Evolutionary conservation across 2,888 invertebrate genomes (phyloP), one percentile per base, ranked within the genome.

Genomic region (Liopterus haemorrhoidalis): DNA sequence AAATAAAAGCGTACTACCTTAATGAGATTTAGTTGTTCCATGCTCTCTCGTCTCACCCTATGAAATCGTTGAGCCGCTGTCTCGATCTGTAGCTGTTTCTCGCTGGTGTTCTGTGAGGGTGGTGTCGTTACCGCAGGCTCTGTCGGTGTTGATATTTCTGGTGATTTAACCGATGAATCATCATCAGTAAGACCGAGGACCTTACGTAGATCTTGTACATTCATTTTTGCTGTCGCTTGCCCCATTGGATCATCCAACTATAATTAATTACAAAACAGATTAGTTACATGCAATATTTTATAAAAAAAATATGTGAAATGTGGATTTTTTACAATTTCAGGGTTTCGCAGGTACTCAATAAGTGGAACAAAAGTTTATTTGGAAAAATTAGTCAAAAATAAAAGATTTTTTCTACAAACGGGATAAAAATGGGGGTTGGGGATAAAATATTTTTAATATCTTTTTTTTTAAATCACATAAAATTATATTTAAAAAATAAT

Each of bases 11-110:
- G 60, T 59, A 55, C 62, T 65, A 87, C 84, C 78, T 92, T 92
- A 69, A 95, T 87, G 27, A 95, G 77, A 64, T 93, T 89, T 69
- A 96, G 79, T 65, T 93, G 92, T 68, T 95, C 94, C 95, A 95
- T 95, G 70, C 90, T 91, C 68, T 92, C 89, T 30, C 90, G 75
- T 56, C 90, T 79, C 55, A 90, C 83, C 61, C 89, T 71, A 54
- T 76, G 74, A 54, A 66, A 8, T 31, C 50, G 27, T 32, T 43
- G 47, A 20, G 27, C 24, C n/a, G 53, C 52, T n/a, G 56, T 45
- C 21, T 48, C 41, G 31, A 59, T 53, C 48, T 60, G 50, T 42
- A 56, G 56, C 41, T 54, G 53, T 22, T 30, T 33, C n/a, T 18
- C 12, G 12, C 21, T 24, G n/a, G 18, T 14, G n/a, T n/a, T 31